phyloP scores from a whole-genome alignment of 2,797 vertebrate species.

The Sphenodon punctatus region DNA sequence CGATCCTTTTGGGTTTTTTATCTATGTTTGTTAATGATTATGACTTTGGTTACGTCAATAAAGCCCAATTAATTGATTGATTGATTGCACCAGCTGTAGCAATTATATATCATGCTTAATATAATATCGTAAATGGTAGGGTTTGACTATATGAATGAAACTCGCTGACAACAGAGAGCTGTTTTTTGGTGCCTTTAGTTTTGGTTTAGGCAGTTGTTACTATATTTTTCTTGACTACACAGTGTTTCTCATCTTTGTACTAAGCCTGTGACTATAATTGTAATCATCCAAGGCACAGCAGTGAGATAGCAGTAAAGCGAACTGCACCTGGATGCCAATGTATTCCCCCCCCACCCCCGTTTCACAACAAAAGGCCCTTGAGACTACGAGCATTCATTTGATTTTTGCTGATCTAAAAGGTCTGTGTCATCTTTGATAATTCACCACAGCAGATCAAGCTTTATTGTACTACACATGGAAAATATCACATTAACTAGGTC shows the following conservation, averaged over 20 bases:
- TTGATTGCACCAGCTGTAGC: too few species aligned
- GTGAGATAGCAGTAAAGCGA: background rate
- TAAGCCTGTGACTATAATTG: background rate
- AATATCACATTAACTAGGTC: constrained; percentile 32
- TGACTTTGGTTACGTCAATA: too few species aligned
- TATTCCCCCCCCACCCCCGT: background rate
- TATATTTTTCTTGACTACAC: background rate
- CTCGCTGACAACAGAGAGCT: background rate
- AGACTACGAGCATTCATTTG: constrained; percentile 24
- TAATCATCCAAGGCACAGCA: background rate
- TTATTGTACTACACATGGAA: constrained; percentile 13
- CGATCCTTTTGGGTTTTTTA: too few species aligned
- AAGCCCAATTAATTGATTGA: too few species aligned
- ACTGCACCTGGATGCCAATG: background rate
- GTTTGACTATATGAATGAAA: background rate
- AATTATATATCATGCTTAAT: background rate
- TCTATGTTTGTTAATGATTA: too few species aligned
- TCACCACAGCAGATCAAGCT: constrained; percentile 27
- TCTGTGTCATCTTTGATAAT: constrained; percentile 48
- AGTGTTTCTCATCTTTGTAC: background rate
- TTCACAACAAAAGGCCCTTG: constrained; percentile 18
- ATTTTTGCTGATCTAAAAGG: constrained; percentile 50
- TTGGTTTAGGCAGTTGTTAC: background rate
- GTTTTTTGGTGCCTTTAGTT: background rate
- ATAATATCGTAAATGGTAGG: background rate